These are phyloP conservation scores for Idaea dimidiata DNA, from an alignment of 2,888 invertebrate species.

Conservation along the genomic window DNA sequence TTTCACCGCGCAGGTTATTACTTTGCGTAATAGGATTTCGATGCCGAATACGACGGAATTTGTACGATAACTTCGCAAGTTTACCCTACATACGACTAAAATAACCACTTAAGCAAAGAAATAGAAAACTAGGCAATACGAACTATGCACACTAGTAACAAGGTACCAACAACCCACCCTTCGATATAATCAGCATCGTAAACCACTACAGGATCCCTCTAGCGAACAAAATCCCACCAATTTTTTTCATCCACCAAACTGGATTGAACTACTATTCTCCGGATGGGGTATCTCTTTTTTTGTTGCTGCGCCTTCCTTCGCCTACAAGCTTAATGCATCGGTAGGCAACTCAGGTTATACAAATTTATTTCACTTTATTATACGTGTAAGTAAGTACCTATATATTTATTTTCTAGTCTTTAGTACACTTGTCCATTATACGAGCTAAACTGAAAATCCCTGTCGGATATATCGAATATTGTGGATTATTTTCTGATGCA, in stretches of 20 bases:
- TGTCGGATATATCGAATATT: too few species aligned
- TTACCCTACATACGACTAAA: constrained; percentile 10
- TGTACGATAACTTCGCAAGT: too few species aligned
- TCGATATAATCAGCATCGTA: constrained; percentile 35
- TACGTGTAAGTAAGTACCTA: too few species aligned
- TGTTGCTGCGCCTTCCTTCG: constrained; percentile 33
- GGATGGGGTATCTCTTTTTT: constrained; percentile 27
- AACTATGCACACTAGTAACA: too few species aligned
- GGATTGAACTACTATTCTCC: constrained; percentile 34
- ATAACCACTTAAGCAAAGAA: constrained; percentile 24
- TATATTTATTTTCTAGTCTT: too few species aligned
- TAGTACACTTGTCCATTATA: too few species aligned
- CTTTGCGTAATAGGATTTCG: too few species aligned
- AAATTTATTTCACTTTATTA: background rate
- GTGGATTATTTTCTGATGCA: too few species aligned
- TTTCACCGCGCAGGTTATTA: too few species aligned
- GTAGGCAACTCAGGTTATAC: constrained; percentile 8
- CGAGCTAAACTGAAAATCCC: too few species aligned
- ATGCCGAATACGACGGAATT: too few species aligned
- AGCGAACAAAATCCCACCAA: constrained; percentile 29
- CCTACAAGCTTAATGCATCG: constrained; percentile 19
- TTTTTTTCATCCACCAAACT: constrained; percentile 35
- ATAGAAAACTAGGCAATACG: constrained; percentile 5
- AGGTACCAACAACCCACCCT: constrained; percentile 26
- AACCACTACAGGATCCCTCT: constrained; percentile 30